Evolutionary conservation across 2,797 vertebrate genomes (phyloP), one percentile per base, ranked within the genome.

Genomic region (Podarcis lilfordi): DNA sequence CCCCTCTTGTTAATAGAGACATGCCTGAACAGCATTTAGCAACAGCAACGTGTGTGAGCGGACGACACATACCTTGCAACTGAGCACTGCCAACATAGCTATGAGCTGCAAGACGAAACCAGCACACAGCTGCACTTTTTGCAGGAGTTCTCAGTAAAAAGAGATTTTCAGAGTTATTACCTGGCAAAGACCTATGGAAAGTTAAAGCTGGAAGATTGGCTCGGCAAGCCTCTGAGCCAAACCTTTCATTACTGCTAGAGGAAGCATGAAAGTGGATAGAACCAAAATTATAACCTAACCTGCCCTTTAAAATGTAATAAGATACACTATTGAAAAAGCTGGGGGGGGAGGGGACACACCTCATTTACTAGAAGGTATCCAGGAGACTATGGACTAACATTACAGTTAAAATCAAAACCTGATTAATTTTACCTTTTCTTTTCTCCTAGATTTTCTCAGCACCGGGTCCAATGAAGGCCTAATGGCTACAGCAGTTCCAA

Each of bases 61-160:
- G 93, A 96, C 96, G 50, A 97, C 43, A 91, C 96, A 96, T 96
- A 95, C 95, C 94, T 96, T 93, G 87, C 2, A n/a, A 90, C 94
- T 86, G 86, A 95, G 91, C 82, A 86, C 93, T 97, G 97, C 96
- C 96, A 97, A 91, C 94, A 94, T 80, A 72, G 90, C 95, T 95
- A 94, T 93, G 86, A 93, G 97, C 93, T 96, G 93, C 97, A 97
- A 97, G 96, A 97, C 91, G 96, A 97, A 97, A 97, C 96, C 96
- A 78, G 94, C 86, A 95, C 95, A 90, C 96, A 97, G 97, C 96
- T 97, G 96, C 95, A 97, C 96, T 95, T 97, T 97, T 94, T 95
- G 96, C 95, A 97, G 95, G 85, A 82, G 19, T 93, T 96, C 94
- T 95, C 93, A 91, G 91, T 93, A 96, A 95, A 97, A 96, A 95